phyloP scores from a whole-genome alignment of 1,140 invertebrate genomes.

The Leucophenga varia region DNA sequence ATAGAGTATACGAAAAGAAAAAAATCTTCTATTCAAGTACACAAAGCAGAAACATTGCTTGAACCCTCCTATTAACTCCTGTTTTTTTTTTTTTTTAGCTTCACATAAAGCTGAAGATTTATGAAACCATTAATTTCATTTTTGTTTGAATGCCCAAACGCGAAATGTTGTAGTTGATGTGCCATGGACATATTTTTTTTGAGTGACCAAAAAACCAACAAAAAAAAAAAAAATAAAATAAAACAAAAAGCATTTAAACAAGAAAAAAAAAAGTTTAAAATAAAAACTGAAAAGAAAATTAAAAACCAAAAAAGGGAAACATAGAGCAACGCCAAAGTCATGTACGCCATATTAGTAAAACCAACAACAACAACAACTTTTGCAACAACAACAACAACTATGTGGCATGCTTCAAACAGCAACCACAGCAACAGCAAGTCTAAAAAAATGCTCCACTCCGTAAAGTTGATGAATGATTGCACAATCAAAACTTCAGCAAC shows the following conservation, averaged over 20 bases:
- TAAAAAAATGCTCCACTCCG: not conserved
- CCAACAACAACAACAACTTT: too few species aligned
- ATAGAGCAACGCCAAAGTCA: not conserved
- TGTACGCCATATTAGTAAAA: not conserved
- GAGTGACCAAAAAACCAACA: too few species aligned
- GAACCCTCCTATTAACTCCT: slow-evolving; percentile 44
- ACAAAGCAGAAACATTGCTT: not conserved
- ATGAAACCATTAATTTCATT: slow-evolving; percentile 52
- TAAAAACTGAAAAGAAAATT: too few species aligned
- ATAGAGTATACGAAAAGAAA: not conserved
- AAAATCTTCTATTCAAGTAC: too few species aligned
- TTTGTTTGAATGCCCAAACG: slow-evolving; percentile 7
- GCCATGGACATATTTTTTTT: too few species aligned
- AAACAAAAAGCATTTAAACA: too few species aligned
- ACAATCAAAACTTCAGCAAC: not conserved
- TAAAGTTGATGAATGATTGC: too few species aligned
- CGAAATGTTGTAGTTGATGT: not conserved
- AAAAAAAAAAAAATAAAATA: too few species aligned
- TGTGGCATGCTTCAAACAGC: not conserved
- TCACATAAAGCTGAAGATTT: slow-evolving; percentile 46
- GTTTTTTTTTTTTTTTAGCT: slow-evolving; percentile 24
- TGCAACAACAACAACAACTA: too few species aligned
- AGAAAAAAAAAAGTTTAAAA: slow-evolving; percentile 10
- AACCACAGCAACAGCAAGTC: not conserved
- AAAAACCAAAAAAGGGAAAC: too few species aligned